Evolutionary conservation across 2,888 invertebrate species (phyloP).

Genomic region (Calameuta idolon): DNA sequence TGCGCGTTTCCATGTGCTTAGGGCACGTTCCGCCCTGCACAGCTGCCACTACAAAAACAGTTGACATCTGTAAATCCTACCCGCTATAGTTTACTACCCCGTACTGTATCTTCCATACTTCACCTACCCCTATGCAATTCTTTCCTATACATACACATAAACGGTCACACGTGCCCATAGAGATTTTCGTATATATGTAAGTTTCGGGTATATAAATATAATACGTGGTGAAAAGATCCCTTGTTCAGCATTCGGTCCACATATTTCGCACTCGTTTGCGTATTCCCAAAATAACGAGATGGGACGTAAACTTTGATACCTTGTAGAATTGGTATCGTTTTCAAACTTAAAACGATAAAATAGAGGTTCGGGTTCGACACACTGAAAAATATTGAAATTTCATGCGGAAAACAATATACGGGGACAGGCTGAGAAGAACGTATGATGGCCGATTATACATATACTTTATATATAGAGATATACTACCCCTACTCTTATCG

Average conservation of each 20-base stretch:
- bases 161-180: neutral
- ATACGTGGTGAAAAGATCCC: slow-evolving; percentile 28
- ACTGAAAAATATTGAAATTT: neutral
- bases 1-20: slow-evolving; percentile 21
- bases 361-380: neutral
- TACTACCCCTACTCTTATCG: neutral
- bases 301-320: slow-evolving; percentile 10
- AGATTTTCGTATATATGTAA: neutral
- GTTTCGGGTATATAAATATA: neutral
- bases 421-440: neutral
- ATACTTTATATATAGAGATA: neutral
- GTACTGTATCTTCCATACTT: neutral
- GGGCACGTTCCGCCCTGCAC: slow-evolving; percentile 47
- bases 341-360: neutral
- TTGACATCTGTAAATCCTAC: slow-evolving; percentile 59
- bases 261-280: slow-evolving; percentile 15
- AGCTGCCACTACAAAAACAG: slow-evolving; percentile 59
- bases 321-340: neutral
- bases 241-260: slow-evolving; percentile 36
- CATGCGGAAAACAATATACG: neutral
- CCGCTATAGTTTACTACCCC: slow-evolving; percentile 17
- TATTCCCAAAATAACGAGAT: slow-evolving; percentile 23
- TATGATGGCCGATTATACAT: neutral
- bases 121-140: slow-evolving; percentile 12
- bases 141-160: slow-evolving; percentile 19